Conservation (phyloP, 2,888 invertebrate genomes). For the Rhagonycha lutea region DNA sequence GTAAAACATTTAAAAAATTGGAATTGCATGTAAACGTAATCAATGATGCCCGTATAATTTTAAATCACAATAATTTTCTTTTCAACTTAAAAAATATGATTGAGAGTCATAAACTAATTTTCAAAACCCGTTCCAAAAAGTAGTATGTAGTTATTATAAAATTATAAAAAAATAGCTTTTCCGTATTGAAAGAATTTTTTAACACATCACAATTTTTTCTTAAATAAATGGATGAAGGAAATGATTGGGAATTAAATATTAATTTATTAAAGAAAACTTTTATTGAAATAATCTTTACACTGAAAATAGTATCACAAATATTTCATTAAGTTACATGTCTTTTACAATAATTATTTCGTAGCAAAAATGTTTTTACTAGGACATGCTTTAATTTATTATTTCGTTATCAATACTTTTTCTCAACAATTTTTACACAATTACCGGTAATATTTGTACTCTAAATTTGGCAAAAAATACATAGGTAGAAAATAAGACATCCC, state of each 20-base stretch:
- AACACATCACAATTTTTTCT: constrained; percentile 10
- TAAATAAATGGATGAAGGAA: constrained; percentile 18
- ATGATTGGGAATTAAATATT: constrained; percentile 26
- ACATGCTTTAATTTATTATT: background rate
- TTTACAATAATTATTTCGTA: constrained; percentile 23
- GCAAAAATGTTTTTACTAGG: constrained; percentile 17
- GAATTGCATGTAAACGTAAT: constrained; percentile 5
- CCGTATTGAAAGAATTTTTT: background rate
- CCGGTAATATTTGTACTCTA: constrained; percentile 32
- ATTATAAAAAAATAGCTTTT: background rate
- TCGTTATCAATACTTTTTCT: background rate
- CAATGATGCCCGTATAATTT: constrained; percentile 15
- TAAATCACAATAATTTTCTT: constrained; percentile 20
- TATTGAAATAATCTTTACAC: constrained; percentile 45
- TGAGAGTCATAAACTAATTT: constrained; percentile 4
- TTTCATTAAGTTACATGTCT: constrained; percentile 38
- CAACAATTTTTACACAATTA: constrained; percentile 14
- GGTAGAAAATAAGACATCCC: constrained; percentile 36
- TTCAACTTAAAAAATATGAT: constrained; percentile 5
- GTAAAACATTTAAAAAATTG: background rate
- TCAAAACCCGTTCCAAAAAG: background rate
- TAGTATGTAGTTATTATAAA: background rate
- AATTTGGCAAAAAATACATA: constrained; percentile 34
- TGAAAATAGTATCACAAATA: constrained; percentile 42
- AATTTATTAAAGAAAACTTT: constrained; percentile 40